Percentiles rank a stretch among this genome's conserved stretches.
Evolutionary conservation across 2,797 vertebrate species (phyloP).

Genomic region (Sciurus vulgaris): DNA sequence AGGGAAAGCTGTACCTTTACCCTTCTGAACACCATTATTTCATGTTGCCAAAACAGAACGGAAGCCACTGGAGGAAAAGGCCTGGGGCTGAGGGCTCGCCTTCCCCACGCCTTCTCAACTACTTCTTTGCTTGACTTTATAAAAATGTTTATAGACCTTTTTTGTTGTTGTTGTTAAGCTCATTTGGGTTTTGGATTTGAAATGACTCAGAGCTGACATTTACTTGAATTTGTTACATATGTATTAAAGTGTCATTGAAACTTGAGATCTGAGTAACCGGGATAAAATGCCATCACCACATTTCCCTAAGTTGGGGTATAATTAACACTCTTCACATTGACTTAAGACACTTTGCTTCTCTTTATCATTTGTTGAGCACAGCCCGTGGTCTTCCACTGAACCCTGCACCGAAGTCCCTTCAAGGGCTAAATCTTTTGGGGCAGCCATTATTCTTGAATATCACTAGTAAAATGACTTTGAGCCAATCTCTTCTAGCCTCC

Average conservation of each 20-base stretch:
- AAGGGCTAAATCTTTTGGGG: neutral
- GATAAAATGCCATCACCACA: neutral
- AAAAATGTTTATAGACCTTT: neutral
- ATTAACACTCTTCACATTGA: neutral
- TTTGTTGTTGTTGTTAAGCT: neutral
- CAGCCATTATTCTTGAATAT: neutral
- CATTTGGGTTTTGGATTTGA: slow-evolving; percentile 61
- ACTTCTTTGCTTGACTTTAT: neutral
- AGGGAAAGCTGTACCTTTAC: neutral
- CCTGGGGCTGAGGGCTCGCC: rapidly evolving
- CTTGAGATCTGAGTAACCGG: neutral
- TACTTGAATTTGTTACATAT: neutral
- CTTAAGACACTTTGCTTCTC: neutral
- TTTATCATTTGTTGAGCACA: neutral
- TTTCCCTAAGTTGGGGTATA: neutral
- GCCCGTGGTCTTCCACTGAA: neutral
- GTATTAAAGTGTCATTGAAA: neutral
- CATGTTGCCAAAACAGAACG: rapidly evolving
- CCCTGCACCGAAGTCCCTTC: neutral
- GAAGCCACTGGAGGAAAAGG: neutral
- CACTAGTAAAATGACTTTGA: neutral
- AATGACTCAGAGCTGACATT: slow-evolving; percentile 45
- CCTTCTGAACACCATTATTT: neutral
- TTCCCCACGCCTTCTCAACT: neutral
- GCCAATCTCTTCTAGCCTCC: neutral